Base-by-base conservation (phyloP, 2,888 invertebrate species). In the Tipula vernalis region DNA sequence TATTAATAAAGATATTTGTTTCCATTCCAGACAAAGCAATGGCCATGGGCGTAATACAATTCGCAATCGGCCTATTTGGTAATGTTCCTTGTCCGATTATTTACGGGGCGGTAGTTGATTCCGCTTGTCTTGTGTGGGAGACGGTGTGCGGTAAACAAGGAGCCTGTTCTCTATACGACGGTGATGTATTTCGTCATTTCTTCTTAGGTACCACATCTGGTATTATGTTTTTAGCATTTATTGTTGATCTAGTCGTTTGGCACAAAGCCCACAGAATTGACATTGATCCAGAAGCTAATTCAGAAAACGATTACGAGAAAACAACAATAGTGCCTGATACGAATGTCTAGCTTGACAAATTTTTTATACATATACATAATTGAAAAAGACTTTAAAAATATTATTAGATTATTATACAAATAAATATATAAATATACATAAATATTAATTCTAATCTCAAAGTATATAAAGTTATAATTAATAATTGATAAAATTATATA, bases 11-110 rank as follows among this genome's bases (percentile, higher is more conserved):
- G 5, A 39, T 39, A 6, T 39, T 39, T 39, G 39, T 39, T 39
- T 39, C 39, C n/a, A 87, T 88, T 6, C 10, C 90, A 93, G 98
- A 98, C 91, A 98, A 98, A 91, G 97, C 98, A 87, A 97, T 98
- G 97, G 98, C 98, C 87, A 94, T 98, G 92, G 98, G 98, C 41
- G 95, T 98, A 90, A 97, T 98, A 90, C 97, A 97, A 91, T 97
- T 97, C 92, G 97, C 98, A 87, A 97, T 98, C 88, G 98, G 98
- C 87, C 93, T 98, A 88, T 97, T 98, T 92, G 98, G 97, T 89
- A 98, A 98, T 92, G 97, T 98, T 90, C 98, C 98, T 89, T 98
- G 98, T 91, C 97, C 98, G n/a, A 97, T 98, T 89, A 95, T 98
- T 89, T 98, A 98, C 92, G 98, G 98, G 87, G 96, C 96, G 83